Base-by-base conservation (phyloP, 92 coral and sea anemone genomes). In the Bergia sp. region DNA sequence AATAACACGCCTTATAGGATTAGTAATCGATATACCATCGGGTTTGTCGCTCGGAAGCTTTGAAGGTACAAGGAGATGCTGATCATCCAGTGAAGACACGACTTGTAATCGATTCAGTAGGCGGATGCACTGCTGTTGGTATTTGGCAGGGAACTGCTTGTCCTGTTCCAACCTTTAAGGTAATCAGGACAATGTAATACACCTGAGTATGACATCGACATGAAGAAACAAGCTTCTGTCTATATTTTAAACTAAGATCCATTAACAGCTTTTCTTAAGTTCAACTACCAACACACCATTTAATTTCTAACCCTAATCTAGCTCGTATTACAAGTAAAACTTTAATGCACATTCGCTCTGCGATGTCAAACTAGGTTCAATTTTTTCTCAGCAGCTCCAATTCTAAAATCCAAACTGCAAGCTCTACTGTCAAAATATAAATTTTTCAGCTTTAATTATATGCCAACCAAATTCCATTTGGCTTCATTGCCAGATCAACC, bases 31-130 rank as follows among this genome's bases (percentile, higher is more conserved):
- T 61, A 85, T 64, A 16, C 55, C 86, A 55, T 80, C 79, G 76
- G 94, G 94, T 86, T 85, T 86, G 10, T 65, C 45, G 75, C 88
- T 88, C 16, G 94, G 88, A 81, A 94, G 89, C 49, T 85, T 90
- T 77, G 96, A 94, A 20, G 96, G 96, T 8, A 94, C 91, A 73
- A 94, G 94, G 13, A 94, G 47, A 57, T 80, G 82, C 4, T 89
- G 79, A 11, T 82, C 86, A 61, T 90, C 93, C 12, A 94, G 88
- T 23, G 74, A 81, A 87, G 85, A 91, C 4, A 86, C 92, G 36
- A 94, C 85, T 38, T 94, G 94, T 53, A 94, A 90, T 40, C 96
- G 88, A 66, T 89, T 93, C 67, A 94, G 69, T 49, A 94, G 91
- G 23, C 90, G 92, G 78, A 92, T 90, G 82, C 86, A 90, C 50